Evolutionary conservation across 2,888 invertebrate species (phyloP).

Genomic region (Itoplectis maculator): DNA sequence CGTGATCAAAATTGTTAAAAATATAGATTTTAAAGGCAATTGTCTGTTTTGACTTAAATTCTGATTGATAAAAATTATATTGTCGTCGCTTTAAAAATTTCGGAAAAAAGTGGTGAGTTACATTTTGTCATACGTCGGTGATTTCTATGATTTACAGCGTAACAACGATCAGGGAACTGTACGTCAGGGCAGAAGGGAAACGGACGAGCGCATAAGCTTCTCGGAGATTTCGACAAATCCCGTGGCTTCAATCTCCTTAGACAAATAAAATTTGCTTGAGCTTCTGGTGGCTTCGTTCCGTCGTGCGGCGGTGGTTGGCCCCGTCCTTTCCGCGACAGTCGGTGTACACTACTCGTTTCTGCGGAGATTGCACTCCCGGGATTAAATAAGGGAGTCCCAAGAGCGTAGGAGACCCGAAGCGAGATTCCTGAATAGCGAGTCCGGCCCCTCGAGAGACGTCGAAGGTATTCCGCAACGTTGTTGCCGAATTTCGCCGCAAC

Average conservation of each 20-base stretch:
- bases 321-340: background rate
- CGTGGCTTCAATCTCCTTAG: constrained; percentile 40
- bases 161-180: background rate
- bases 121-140: background rate
- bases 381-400: constrained; percentile 41
- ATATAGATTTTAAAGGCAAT: too few species aligned
- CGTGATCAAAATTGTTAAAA: too few species aligned
- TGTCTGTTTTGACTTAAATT: too few species aligned
- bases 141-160: background rate
- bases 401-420: background rate
- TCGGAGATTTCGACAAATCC: constrained; percentile 20
- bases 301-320: constrained; percentile 26
- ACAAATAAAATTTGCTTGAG: constrained; percentile 62
- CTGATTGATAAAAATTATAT: too few species aligned
- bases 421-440: background rate
- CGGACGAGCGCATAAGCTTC: background rate
- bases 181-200: background rate
- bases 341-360: constrained; percentile 33
- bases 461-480: background rate
- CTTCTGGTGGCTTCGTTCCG: constrained; percentile 31
- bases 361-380: constrained; percentile 58
- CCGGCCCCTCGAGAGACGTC: background rate
- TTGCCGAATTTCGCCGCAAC: background rate
- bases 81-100: too few species aligned
- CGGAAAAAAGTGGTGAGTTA: too few species aligned